Evolutionary conservation across 2,888 invertebrate genomes (phyloP).

Genomic region (Agriopis aurantiaria): DNA sequence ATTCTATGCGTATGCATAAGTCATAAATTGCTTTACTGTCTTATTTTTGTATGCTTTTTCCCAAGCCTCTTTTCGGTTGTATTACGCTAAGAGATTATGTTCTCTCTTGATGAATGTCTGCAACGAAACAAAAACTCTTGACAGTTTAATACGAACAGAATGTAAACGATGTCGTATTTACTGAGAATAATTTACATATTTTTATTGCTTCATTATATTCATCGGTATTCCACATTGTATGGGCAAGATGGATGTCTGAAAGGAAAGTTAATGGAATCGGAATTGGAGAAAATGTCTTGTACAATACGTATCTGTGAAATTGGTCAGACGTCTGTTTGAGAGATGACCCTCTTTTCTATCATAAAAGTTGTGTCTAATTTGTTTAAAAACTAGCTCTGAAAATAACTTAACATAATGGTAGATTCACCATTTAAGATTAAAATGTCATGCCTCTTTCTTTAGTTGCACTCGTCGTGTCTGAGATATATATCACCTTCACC

Average conservation of each 20-base stretch:
- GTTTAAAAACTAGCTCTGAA: not conserved
- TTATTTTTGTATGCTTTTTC: slow-evolving; percentile 18
- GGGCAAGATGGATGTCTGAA: slow-evolving; percentile 48
- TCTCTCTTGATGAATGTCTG: slow-evolving; percentile 51
- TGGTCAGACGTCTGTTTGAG: not conserved
- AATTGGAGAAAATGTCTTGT: slow-evolving; percentile 22
- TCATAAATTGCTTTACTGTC: slow-evolving; percentile 12
- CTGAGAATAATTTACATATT: slow-evolving; percentile 45
- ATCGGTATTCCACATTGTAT: slow-evolving; percentile 31
- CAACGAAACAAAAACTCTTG: slow-evolving; percentile 47
- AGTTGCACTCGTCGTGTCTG: no score
- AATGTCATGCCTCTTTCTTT: no score
- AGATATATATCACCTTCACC: no score
- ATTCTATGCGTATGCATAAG: slow-evolving; percentile 1
- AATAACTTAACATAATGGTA: not conserved
- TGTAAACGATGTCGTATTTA: slow-evolving; percentile 48
- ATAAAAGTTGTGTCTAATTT: no score
- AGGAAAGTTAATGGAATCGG: slow-evolving; percentile 49
- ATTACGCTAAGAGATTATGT: slow-evolving; percentile 48
- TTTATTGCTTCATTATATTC: slow-evolving; percentile 42
- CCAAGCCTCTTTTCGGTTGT: slow-evolving; percentile 39
- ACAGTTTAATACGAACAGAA: slow-evolving; percentile 46
- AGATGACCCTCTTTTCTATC: no score
- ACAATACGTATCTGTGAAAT: slow-evolving; percentile 5
- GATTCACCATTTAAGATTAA: not conserved